Percentiles rank a stretch among this genome's conserved stretches.
These are phyloP conservation scores for Caiman crocodilus DNA, from an alignment of 2,797 vertebrate species.

Conservation along the genomic window DNA sequence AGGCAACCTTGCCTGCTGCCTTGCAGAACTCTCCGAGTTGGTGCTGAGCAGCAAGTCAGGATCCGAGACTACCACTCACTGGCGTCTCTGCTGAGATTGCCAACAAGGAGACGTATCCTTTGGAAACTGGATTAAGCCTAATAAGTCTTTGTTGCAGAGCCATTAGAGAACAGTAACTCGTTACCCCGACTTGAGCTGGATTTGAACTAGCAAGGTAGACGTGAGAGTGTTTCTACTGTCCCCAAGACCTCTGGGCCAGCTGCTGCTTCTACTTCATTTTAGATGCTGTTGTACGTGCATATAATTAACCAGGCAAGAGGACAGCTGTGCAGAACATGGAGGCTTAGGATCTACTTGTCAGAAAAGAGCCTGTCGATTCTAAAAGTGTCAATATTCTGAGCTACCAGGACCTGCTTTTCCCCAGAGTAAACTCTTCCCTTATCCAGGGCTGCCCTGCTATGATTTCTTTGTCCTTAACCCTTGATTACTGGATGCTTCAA, in stretches of 20 bases:
- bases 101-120: not conserved
- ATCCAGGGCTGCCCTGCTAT: not conserved
- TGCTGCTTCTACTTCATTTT: not conserved
- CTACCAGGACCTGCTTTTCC: not conserved
- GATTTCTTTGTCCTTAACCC: not conserved
- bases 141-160: not conserved
- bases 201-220: not conserved
- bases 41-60: too few relatives aligned
- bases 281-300: not conserved
- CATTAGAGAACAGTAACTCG: not conserved
- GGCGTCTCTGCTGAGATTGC: not conserved
- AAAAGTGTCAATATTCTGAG: not conserved
- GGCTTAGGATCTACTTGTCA: too few relatives aligned
- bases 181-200: not conserved
- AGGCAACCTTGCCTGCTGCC: too few relatives aligned
- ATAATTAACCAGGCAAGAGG: not conserved
- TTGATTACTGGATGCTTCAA: too few relatives aligned
- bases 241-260: not conserved
- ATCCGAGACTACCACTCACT: not conserved
- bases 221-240: not conserved
- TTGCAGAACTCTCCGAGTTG: too few relatives aligned
- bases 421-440: not conserved
- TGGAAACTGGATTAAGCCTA: too few relatives aligned
- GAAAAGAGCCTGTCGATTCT: not conserved
- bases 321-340: not conserved